Base-by-base conservation (phyloP, 2,888 invertebrate genomes). In the Aphidoletes aphidimyza region DNA sequence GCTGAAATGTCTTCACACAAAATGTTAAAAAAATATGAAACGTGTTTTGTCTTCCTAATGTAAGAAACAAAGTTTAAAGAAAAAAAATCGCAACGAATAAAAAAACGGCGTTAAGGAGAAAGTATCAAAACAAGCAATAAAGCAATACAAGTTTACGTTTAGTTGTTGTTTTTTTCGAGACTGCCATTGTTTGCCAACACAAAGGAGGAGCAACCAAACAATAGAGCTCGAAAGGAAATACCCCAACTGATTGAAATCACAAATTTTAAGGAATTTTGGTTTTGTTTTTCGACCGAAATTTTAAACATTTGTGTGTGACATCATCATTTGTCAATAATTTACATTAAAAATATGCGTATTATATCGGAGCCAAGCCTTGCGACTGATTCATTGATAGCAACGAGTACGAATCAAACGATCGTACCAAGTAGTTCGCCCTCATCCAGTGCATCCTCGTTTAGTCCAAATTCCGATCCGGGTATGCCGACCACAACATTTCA, bases 381-480 rank as follows among this genome's bases (percentile, higher is more conserved):
- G n/a, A 81, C 81, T 37, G 81, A 81, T 81, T n/a, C 37, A n/a
- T 22, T 81, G 8, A 81, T 81, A n/a, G 81, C 37, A 9, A 19
- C 81, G 81, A 37, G 37, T 37, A 81, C 81, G 37, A 81, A 81
- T 81, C 81, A 81, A 81, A 81, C n/a, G 22, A 37, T 81, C 22
- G 81, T 81, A 37, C 81, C 81, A 22, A 81, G 81, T 81, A 81
- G 30, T 26, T 81, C 81, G 11, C 37, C 81, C 11, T 69, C 69
- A 14, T 69, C 69, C 3, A 81, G 81, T 81, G 36, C 81, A 37
- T 37, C 26, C 1, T 36, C 83, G n/a, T 83, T 42, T 22, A 83
- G 83, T 45, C 83, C 83, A 45, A 83, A 83, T 45, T 83, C 83
- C 2, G 83, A 54, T 84, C 54, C 54, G 54, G 84, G 17, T 84